Conservation (phyloP, 1,140 invertebrate genomes). For the Streblospio benedicti region DNA sequence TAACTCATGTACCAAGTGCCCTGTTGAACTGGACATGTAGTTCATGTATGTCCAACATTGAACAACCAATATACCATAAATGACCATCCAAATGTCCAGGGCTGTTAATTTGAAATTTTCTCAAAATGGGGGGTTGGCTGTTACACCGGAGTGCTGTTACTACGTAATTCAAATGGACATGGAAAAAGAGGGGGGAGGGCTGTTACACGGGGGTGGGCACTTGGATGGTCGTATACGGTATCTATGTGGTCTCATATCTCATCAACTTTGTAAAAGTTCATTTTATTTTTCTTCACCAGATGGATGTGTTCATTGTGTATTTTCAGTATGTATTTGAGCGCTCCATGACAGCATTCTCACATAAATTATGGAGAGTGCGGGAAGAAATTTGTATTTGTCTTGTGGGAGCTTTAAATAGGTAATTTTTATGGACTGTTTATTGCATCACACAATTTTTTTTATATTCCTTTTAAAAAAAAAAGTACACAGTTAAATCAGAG, state of each 20-base stretch:
- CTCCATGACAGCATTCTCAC: constrained; percentile 63
- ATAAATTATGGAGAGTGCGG: constrained; percentile 77
- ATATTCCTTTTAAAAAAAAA: constrained; percentile 1
- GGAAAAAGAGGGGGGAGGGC: not conserved
- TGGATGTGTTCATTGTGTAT: constrained; percentile 9
- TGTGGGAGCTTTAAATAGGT: constrained; percentile 73
- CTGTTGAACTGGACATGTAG: no score
- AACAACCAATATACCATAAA: no score
- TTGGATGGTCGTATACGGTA: not conserved
- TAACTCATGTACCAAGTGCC: not conserved
- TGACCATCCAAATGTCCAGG: no score
- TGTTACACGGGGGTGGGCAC: not conserved
- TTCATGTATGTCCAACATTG: no score
- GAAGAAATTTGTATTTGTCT: constrained; percentile 72
- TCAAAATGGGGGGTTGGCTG: no score
- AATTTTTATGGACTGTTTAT: constrained; percentile 38
- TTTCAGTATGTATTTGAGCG: constrained; percentile 64
- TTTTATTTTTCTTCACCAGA: not conserved
- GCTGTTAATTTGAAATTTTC: no score
- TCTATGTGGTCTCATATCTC: not conserved
- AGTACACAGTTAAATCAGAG: no score
- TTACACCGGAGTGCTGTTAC: not conserved
- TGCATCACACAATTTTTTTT: constrained; percentile 1
- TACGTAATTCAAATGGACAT: not conserved
- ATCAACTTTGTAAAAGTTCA: not conserved